These are phyloP conservation scores for Chromis chromis DNA, from an alignment of 2,797 vertebrate species.

Conservation along the genomic window DNA sequence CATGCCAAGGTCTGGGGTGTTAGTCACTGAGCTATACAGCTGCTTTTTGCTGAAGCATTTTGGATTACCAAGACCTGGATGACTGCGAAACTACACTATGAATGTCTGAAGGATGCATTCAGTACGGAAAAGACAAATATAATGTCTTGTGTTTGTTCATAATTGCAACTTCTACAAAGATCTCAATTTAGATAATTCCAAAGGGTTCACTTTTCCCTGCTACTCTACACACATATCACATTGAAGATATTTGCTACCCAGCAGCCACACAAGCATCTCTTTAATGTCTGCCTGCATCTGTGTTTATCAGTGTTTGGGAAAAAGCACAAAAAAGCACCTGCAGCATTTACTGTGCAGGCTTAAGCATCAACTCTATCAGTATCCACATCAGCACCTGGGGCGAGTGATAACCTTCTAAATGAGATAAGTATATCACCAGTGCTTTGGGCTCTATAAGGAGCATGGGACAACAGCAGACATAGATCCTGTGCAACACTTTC, in stretches of 20 bases:
- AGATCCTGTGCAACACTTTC: slow-evolving; percentile 1
- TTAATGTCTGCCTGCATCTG: slow-evolving; percentile 17
- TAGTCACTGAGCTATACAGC: no score
- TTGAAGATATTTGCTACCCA: not conserved
- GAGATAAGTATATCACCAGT: slow-evolving; percentile 44
- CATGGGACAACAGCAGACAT: slow-evolving; percentile 5
- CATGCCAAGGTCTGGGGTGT: no score
- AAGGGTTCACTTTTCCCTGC: not conserved
- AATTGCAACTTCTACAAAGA: not conserved
- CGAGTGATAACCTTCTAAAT: slow-evolving; percentile 46
- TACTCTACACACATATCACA: not conserved
- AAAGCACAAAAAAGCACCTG: slow-evolving; percentile 18
- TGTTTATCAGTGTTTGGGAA: slow-evolving; percentile 23
- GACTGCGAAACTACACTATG: not conserved
- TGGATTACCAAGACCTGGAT: no score
- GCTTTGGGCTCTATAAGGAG: slow-evolving; percentile 20
- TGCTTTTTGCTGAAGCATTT: no score
- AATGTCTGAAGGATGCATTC: not conserved
- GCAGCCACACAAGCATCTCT: slow-evolving; percentile 12
- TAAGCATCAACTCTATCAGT: slow-evolving; percentile 30
- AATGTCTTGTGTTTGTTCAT: not conserved
- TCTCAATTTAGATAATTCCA: not conserved
- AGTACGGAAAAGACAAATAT: not conserved
- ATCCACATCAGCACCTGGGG: slow-evolving; percentile 42
- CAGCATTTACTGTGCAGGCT: slow-evolving; percentile 18